Evolutionary conservation across 2,888 invertebrate species (phyloP).

Genomic region (Eilema caniola): DNA sequence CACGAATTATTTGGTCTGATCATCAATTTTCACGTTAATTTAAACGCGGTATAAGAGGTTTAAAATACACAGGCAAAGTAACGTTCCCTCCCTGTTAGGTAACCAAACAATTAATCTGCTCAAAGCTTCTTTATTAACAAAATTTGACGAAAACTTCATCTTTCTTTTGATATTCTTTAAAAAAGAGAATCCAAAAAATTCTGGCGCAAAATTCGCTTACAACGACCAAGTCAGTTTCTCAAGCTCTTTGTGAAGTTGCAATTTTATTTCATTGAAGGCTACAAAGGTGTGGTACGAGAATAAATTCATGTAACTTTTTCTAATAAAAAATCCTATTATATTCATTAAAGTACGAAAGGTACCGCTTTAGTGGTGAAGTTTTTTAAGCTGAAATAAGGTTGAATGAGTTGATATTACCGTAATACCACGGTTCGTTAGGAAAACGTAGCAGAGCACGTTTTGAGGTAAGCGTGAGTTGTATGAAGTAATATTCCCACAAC

Average conservation of each 20-base stretch:
- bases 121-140: slow-evolving; percentile 15
- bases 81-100: neutral
- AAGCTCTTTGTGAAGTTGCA: slow-evolving; percentile 24
- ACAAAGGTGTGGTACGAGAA: slow-evolving; percentile 19
- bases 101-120: slow-evolving; percentile 6
- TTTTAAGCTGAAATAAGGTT: slow-evolving; percentile 39
- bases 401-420: slow-evolving; percentile 35
- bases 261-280: slow-evolving; percentile 28
- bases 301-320: slow-evolving; percentile 39
- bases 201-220: slow-evolving; percentile 11
- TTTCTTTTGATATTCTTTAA: slow-evolving; percentile 6
- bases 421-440: slow-evolving; percentile 23
- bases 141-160: slow-evolving; percentile 18
- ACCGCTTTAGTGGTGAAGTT: slow-evolving; percentile 30
- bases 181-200: slow-evolving; percentile 7
- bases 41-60: too few species aligned
- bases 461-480: slow-evolving; percentile 2
- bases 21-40: too few species aligned
- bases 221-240: neutral
- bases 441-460: slow-evolving; percentile 19
- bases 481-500: too few species aligned
- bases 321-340: slow-evolving; percentile 45
- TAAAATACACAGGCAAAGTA: too few species aligned
- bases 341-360: slow-evolving; percentile 39
- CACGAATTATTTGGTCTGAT: too few species aligned